phyloP scores from a whole-genome alignment of 2,113 vertebrate species.

The Podarcis muralis region DNA sequence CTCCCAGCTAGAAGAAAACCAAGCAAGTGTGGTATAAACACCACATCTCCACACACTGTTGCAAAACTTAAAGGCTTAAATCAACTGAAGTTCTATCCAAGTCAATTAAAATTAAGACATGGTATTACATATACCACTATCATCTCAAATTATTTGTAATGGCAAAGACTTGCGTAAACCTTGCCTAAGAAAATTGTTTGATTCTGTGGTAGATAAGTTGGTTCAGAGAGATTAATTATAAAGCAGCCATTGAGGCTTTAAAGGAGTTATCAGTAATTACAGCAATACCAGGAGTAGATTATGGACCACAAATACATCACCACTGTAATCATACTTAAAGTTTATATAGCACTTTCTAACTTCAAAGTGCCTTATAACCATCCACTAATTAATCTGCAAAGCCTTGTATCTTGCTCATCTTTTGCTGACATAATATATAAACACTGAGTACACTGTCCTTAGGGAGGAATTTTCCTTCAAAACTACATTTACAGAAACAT shows the following conservation, averaged over 20 bases:
- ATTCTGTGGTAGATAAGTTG: constrained; percentile 55
- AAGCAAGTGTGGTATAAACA: background rate
- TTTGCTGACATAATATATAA: constrained; percentile 49
- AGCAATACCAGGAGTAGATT: constrained; percentile 48
- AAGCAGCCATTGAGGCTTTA: constrained; percentile 42
- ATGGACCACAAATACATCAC: constrained; percentile 50
- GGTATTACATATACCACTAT: constrained; percentile 53
- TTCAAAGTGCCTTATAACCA: constrained; percentile 61
- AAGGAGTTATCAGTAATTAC: constrained; percentile 55
- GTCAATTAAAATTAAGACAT: constrained; percentile 45
- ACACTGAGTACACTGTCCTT: constrained; percentile 41
- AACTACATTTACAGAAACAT: background rate
- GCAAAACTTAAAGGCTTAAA: constrained; percentile 41
- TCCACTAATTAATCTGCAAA: constrained; percentile 65
- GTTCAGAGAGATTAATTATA: constrained; percentile 60
- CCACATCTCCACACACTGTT: background rate
- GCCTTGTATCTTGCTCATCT: constrained; percentile 38
- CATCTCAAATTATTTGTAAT: constrained; percentile 54
- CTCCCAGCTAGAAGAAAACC: background rate
- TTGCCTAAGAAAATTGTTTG: constrained; percentile 48
- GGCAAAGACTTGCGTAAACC: constrained; percentile 40
- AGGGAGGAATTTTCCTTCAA: constrained; percentile 43
- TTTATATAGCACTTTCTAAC: constrained; percentile 40
- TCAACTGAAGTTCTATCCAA: constrained; percentile 14
- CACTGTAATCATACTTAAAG: constrained; percentile 47